Conservation (phyloP, 1,140 invertebrate species). For the Leptoteleia sp. region DNA sequence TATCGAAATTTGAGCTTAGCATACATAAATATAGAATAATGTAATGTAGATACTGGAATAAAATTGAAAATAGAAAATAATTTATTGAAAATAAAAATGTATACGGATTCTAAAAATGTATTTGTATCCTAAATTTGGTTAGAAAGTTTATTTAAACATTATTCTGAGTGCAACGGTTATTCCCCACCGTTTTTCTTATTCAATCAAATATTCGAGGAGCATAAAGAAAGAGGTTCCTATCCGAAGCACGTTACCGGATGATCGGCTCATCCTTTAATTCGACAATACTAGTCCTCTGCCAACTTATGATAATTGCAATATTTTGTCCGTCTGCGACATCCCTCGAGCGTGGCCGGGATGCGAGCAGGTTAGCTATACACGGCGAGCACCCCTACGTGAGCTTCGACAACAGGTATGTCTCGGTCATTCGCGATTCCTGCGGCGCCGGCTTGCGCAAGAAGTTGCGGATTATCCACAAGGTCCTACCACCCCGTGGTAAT, state of each 20-base stretch:
- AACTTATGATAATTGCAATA: constrained; percentile 46
- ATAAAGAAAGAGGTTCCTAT: too few species aligned
- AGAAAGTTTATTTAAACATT: background rate
- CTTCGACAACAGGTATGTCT: constrained; percentile 56
- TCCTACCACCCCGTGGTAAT: constrained; percentile 71
- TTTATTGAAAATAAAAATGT: too few species aligned
- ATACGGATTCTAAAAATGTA: too few species aligned
- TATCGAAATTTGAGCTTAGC: too few species aligned
- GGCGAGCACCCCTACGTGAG: constrained; percentile 8
- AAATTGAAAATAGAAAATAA: too few species aligned
- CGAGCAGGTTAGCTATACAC: constrained; percentile 51
- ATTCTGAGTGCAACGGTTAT: too few species aligned
- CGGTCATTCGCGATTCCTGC: constrained; percentile 46
- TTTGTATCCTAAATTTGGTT: too few species aligned
- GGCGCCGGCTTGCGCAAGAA: constrained; percentile 67
- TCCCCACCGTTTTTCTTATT: background rate
- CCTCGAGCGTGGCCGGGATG: constrained; percentile 32
- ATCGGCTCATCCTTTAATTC: constrained; percentile 25
- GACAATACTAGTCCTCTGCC: constrained; percentile 2
- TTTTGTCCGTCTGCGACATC: constrained; percentile 21
- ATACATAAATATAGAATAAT: too few species aligned
- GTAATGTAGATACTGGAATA: too few species aligned
- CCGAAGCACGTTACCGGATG: too few species aligned
- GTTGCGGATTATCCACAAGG: constrained; percentile 74
- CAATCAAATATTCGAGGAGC: background rate